A percentile compares a stretch with the other conserved stretches of the same genome.
Conservation (phyloP, 2,113 vertebrate species). For the Eulacestoma nigropectus region DNA sequence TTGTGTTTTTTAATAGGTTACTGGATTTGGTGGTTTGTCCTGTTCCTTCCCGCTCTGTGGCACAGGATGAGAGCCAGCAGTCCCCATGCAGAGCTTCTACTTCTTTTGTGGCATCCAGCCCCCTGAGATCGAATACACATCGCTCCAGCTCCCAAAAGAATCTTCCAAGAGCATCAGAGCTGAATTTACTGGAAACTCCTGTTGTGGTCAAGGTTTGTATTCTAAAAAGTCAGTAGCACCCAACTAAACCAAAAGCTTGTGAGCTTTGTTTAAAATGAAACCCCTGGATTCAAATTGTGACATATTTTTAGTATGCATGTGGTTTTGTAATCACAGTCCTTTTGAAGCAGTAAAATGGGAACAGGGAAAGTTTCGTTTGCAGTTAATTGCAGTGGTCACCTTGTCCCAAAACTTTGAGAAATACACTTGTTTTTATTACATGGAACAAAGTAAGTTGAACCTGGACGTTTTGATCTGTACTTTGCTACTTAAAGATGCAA, state of each 20-base stretch:
- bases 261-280: background rate
- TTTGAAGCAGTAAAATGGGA: background rate
- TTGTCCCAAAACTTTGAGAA: background rate
- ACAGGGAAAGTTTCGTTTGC: background rate
- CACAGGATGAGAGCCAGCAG: conserved; percentile 43
- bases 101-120: conserved; percentile 47
- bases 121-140: background rate
- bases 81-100: conserved; percentile 63
- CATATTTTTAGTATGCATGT: background rate
- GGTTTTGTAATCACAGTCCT: background rate
- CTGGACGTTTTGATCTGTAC: background rate
- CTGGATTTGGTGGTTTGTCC: conserved; percentile 82
- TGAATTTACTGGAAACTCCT: conserved; percentile 84
- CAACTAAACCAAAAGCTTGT: background rate
- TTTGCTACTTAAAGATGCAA: background rate
- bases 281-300: background rate
- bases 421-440: background rate
- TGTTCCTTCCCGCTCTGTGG: conserved; percentile 54
- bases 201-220: conserved; percentile 84
- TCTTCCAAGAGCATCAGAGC: conserved; percentile 73
- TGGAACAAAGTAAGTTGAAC: background rate
- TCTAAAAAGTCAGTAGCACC: background rate
- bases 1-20: conserved; percentile 65
- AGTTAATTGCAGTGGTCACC: background rate
- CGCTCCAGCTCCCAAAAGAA: conserved; percentile 50